Evolutionary conservation across 2,797 vertebrate genomes (phyloP).

Genomic region (Okamejei kenojei): DNA sequence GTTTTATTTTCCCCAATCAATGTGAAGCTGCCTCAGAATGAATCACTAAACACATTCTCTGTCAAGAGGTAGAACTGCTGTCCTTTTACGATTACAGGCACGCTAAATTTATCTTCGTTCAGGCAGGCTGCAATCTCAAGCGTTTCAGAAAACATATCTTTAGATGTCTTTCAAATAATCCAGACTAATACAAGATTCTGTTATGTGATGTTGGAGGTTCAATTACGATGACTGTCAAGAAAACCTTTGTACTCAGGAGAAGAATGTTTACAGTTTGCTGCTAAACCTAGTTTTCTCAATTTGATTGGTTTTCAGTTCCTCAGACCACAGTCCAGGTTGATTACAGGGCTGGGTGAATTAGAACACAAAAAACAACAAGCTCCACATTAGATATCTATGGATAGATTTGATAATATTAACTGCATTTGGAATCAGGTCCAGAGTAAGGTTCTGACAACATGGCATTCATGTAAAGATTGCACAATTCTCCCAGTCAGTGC

Average conservation of each 20-base stretch:
- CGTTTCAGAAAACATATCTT: not conserved
- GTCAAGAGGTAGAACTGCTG: not conserved
- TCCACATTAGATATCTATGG: not conserved
- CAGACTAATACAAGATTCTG: not conserved
- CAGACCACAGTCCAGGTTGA: not conserved
- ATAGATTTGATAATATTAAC: not conserved
- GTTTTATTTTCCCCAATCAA: not conserved
- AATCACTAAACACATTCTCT: not conserved
- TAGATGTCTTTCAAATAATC: not conserved
- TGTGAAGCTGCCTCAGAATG: not conserved
- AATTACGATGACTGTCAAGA: not conserved
- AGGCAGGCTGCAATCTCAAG: not conserved
- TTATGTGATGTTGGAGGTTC: not conserved
- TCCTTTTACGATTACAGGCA: not conserved
- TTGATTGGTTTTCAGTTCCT: not conserved
- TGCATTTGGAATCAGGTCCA: not conserved
- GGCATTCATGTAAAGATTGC: not conserved
- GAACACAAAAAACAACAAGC: not conserved
- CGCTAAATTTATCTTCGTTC: not conserved
- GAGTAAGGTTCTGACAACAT: not conserved
- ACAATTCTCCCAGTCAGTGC: not conserved
- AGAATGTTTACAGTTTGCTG: not conserved
- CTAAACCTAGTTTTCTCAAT: not conserved
- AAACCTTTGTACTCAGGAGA: slow-evolving; percentile 7
- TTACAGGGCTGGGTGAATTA: not conserved